These are phyloP conservation scores for Allacma fusca DNA, from an alignment of 2,888 invertebrate species.

Conservation along the genomic window DNA sequence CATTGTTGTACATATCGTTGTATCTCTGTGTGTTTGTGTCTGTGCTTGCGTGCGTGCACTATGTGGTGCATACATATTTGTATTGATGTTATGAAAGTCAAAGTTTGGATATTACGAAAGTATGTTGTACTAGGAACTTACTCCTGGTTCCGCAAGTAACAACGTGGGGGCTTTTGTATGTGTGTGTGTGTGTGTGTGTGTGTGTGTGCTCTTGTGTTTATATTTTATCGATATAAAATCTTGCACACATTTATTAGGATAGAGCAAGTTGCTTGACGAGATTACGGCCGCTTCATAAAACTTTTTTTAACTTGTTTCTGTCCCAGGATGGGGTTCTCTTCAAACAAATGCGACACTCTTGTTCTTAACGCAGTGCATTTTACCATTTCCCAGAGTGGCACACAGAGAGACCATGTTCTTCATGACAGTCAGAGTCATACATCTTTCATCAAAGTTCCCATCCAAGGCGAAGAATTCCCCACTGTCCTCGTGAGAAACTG, in stretches of 20 bases:
- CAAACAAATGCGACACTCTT: constrained; percentile 40
- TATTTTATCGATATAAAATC: constrained; percentile 49
- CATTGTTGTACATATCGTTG: too few species aligned
- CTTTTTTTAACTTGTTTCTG: constrained; percentile 38
- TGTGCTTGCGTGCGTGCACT: too few species aligned
- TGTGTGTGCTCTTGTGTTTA: constrained; percentile 19
- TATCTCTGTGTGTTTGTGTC: too few species aligned
- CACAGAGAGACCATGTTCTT: constrained; percentile 35
- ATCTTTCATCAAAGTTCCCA: constrained; percentile 52
- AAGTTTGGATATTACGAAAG: constrained; percentile 5
- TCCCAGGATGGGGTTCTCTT: constrained; percentile 35
- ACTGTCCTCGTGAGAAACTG: constrained; percentile 53
- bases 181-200: background rate
- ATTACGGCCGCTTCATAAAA: constrained; percentile 51
- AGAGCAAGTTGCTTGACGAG: constrained; percentile 53
- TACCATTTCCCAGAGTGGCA: constrained; percentile 25
- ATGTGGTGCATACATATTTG: background rate
- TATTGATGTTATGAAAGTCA: background rate
- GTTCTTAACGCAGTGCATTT: constrained; percentile 22
- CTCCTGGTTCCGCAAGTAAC: background rate
- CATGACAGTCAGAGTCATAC: constrained; percentile 51
- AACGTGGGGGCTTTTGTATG: too few species aligned
- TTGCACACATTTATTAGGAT: constrained; percentile 52
- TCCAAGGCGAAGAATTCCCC: constrained; percentile 50
- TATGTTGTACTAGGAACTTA: background rate